Evolutionary conservation across 2,888 invertebrate genomes (phyloP), one percentile per base, ranked within the genome.

Genomic region (Monopis laevigella): DNA sequence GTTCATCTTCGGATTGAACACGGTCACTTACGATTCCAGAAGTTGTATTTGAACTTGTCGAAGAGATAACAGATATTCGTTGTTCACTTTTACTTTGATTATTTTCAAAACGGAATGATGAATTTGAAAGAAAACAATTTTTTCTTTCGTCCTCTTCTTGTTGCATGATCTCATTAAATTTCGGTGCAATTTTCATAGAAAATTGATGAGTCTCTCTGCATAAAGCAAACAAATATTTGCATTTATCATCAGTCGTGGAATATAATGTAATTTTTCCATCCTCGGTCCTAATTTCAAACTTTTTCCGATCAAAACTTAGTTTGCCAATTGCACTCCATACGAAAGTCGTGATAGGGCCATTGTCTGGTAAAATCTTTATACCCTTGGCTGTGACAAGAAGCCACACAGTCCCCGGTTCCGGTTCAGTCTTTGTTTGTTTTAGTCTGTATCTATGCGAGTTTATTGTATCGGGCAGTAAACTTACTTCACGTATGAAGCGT

Each of bases 291-390:
- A 98, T 95, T 77, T 97, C 96, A 72, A 98, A 97, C 73, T 97
- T 98, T 75, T 97, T 97, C 59, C 96, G 88, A 85, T 98, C 97
- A 69, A 97, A 98, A 66, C 93, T 93, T 12, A 98, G 81, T 75
- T 96, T 96, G 48, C 93, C 94, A 48, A 98, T 98, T 54, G 93
- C 92, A 56, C 94, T 92, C 98, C 98, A 98, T 43, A 93, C 87
- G 62, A 97, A 96, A 49, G 91, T 90, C 19, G 91, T 89, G 43
- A 90, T 85, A 27, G 78, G 67, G 30, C 82, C 78, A 50, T 85
- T 84, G 62, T 89, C 89, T 18, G 88, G 86, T 51, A 93, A 88
- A 50, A 97, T 90, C 71, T 93, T 91, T 45, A 98, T 88, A 41
- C 97, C 97, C 59, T 89, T 89, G 35, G 96, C 93, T 59, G 96